Percentiles rank a stretch among this genome's conserved stretches.
Evolutionary conservation across 2,888 invertebrate genomes (phyloP).

Genomic region (Catocala sponsa): DNA sequence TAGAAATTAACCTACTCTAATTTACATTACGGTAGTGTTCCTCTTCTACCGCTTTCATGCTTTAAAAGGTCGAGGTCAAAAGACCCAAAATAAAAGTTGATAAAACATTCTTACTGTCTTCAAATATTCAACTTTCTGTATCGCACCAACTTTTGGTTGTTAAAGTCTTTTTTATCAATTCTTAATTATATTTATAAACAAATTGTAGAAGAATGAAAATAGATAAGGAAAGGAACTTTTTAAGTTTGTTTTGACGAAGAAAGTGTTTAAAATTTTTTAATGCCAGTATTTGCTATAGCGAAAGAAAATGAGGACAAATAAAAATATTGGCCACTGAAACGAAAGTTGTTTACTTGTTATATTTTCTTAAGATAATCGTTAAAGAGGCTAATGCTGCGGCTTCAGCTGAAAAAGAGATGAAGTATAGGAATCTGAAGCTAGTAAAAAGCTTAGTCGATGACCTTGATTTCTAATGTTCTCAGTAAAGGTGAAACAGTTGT

Average conservation of each 20-base stretch:
- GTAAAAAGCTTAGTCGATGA: no score
- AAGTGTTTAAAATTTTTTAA: no score
- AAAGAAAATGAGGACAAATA: no score
- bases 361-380: no score
- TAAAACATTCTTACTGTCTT: background rate
- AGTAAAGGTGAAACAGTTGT: no score
- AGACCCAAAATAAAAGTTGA: background rate
- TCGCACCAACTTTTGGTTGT: background rate
- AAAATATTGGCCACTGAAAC: no score
- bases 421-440: no score
- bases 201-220: constrained; percentile 26
- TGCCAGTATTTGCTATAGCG: no score
- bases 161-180: constrained; percentile 32
- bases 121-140: background rate
- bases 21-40: background rate
- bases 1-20: background rate
- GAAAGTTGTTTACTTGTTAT: no score
- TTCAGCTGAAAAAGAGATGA: no score
- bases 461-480: no score
- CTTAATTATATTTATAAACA: constrained; percentile 27
- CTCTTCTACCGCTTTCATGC: background rate
- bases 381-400: no score
- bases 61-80: background rate
- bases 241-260: background rate
- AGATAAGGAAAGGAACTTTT: constrained; percentile 15